Conservation (phyloP, 2,888 invertebrate genomes). For the Pterobdella sp. region DNA sequence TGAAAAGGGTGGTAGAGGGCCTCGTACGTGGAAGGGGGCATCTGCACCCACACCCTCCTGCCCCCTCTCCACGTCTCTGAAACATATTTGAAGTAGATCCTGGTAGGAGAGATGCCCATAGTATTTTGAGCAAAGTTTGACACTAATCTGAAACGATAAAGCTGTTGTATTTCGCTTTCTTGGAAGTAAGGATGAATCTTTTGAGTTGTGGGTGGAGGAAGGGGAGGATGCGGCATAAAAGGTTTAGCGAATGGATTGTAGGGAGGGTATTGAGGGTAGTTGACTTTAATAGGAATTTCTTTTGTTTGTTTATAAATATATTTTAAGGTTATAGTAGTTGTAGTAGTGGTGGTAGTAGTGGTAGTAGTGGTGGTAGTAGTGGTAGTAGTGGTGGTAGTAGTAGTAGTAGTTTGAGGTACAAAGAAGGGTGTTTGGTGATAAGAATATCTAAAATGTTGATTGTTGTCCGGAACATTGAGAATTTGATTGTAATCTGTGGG, state of each 20-base stretch:
- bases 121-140: conserved; percentile 17
- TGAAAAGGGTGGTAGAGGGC: conserved; percentile 23
- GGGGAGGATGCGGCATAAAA: background rate
- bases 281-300: too few relatives aligned
- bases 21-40: background rate
- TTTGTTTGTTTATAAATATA: background rate
- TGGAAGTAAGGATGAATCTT: background rate
- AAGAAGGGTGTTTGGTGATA: background rate
- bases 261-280: too few relatives aligned
- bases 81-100: conserved; percentile 18
- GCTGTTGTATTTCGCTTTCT: background rate
- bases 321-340: background rate
- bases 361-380: background rate
- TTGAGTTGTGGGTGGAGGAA: background rate
- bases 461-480: too few relatives aligned
- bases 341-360: background rate
- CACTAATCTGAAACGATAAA: conserved; percentile 21
- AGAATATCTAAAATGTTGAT: background rate
- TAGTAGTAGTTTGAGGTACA: background rate
- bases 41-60: background rate
- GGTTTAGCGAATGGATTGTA: background rate
- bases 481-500: too few relatives aligned
- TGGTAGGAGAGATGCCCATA: conserved; percentile 17
- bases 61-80: background rate
- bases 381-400: background rate